Base-by-base conservation (phyloP, 2,113 vertebrate genomes). In the Epinephelus cyanopodus region DNA sequence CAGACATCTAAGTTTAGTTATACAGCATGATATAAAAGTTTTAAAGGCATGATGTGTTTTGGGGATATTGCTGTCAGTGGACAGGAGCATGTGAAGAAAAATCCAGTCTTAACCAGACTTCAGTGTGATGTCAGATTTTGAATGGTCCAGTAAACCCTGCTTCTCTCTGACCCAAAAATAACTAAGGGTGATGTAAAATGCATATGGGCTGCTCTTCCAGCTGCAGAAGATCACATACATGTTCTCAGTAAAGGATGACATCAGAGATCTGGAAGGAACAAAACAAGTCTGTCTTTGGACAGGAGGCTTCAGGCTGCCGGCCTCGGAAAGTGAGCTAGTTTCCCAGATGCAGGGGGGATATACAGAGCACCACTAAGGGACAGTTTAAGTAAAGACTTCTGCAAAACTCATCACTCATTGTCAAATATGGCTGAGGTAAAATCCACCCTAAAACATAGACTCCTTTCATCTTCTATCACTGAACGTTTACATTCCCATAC, bases 321-420 rank as follows among this genome's bases (percentile, higher is more conserved):
- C 87, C 69, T 80, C 79, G 86, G 77, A 5, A 90, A 90, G 88
- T 92, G 74, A 81, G 79, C 71, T 74, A 82, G 84, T 92, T 92
- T 93, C 87, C 81, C 87, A 90, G 81, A 92, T 75, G 90, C 54
- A 27, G 61, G 29, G 64, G 70, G 77, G 42, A 58, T 85, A 81
- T 76, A 74, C 56, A 82, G 74, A 87, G 71, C 21, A 84, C 88
- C 88, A 89, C 92, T 18, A 58, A 77, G 90, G 91, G 81, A 89
- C 52, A 69, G 50, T 89, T 90, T 80, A 90, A 92, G 87, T 67
- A 72, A 73, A 93, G 77, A 92, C 82, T 80, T 88, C 91, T 92
- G 92, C 86, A 90, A 85, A 94, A 90, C 74, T 91, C 92, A 93
- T 93, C 79, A 90, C 58, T 84, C 75, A 78, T 52, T 90, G 90